Percentiles rank a stretch among this genome's conserved stretches.
Conservation (phyloP, 37 sponge, comb jelly and placozoan species). For the Amphimedon queenslandica region DNA sequence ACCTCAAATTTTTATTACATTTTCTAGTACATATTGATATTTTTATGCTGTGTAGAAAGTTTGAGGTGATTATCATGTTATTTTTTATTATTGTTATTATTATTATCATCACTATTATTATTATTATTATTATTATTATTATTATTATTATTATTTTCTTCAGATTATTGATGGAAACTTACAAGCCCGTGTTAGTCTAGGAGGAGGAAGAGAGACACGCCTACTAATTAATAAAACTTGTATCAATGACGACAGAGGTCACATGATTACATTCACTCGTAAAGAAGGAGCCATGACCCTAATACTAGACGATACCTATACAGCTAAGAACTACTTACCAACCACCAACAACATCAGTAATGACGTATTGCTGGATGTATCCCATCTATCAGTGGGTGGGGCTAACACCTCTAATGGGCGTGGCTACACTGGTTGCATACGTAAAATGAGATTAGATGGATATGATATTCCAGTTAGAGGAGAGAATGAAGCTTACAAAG, state of each 20-base stretch:
- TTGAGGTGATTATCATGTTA: no score
- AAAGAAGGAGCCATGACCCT: constrained; percentile 27
- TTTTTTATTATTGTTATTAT: no score
- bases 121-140: no score
- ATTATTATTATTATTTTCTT: no score
- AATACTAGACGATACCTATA: constrained; percentile 23
- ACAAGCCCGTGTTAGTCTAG: constrained; percentile 63
- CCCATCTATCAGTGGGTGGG: constrained; percentile 24
- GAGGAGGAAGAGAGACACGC: constrained; percentile 38
- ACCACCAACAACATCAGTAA: constrained; percentile 7
- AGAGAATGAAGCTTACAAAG: constrained; percentile 24
- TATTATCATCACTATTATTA: no score
- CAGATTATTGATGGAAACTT: constrained; percentile 54
- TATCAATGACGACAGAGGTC: constrained; percentile 25
- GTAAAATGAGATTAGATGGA: constrained; percentile 46
- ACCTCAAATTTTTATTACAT: no score
- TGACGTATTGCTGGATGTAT: constrained; percentile 31
- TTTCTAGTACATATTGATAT: no score
- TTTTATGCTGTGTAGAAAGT: no score
- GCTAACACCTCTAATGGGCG: constrained; percentile 7
- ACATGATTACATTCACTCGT: constrained; percentile 28
- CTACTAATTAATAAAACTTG: neutral
- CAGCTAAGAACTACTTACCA: constrained; percentile 15
- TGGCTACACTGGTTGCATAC: constrained; percentile 55
- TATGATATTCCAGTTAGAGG: constrained; percentile 53